A percentile compares a stretch with the other conserved stretches of the same genome.
phyloP scores from a whole-genome alignment of 2,797 vertebrate species.

The Sebastes hubbsi region DNA sequence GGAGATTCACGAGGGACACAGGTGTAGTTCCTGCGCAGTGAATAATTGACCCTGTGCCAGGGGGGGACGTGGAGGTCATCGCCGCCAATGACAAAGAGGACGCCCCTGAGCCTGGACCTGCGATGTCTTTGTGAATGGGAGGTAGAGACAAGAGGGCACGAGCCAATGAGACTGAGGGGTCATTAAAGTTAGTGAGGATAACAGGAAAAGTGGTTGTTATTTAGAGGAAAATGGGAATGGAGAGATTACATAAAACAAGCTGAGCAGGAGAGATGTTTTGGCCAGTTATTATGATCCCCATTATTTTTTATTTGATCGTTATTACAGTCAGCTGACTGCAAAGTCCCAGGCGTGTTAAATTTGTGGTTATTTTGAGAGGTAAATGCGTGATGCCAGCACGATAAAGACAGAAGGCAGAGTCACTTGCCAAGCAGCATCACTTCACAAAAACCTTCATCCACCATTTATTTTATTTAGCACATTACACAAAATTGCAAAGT shows the following conservation, averaged over 20 bases:
- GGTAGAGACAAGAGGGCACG: slow-evolving; percentile 32
- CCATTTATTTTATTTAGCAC: slow-evolving; percentile 33
- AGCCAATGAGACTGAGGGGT: slow-evolving; percentile 37
- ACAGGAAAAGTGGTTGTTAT: not conserved
- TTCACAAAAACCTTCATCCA: slow-evolving; percentile 18
- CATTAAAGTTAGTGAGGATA: slow-evolving; percentile 42
- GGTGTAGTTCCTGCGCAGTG: slow-evolving; percentile 79
- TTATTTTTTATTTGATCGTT: slow-evolving; percentile 11
- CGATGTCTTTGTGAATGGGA: slow-evolving; percentile 33
- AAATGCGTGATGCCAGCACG: slow-evolving; percentile 42
- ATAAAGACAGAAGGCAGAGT: slow-evolving; percentile 40
- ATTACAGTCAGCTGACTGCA: slow-evolving; percentile 19
- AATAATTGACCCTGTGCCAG: slow-evolving; percentile 84
- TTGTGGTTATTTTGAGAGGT: slow-evolving; percentile 44
- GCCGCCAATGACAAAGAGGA: slow-evolving; percentile 81
- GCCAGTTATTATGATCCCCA: not conserved
- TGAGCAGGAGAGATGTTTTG: not conserved
- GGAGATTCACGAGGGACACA: slow-evolving; percentile 80
- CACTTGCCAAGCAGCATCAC: slow-evolving; percentile 18
- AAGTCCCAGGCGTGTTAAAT: slow-evolving; percentile 13
- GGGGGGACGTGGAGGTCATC: slow-evolving; percentile 67
- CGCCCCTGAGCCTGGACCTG: slow-evolving; percentile 51
- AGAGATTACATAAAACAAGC: not conserved
- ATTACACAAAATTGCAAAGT: not conserved
- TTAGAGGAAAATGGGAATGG: slow-evolving; percentile 9